phyloP scores from a whole-genome alignment of 2,797 vertebrate species.

The Mareca strepera region DNA sequence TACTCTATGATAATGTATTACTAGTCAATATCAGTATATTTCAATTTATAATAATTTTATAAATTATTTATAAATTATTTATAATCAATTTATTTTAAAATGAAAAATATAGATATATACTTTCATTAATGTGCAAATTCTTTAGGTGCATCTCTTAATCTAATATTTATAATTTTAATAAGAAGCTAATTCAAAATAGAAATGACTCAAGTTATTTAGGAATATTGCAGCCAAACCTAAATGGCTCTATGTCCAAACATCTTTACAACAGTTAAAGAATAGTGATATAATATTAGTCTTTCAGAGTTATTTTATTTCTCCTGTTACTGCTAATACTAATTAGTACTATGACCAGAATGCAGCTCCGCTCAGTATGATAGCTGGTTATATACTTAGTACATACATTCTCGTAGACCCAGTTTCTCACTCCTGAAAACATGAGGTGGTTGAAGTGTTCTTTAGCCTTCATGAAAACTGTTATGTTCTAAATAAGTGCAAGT shows the following conservation, averaged over 20 bases:
- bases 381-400: neutral
- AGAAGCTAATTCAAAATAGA: neutral
- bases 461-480: neutral
- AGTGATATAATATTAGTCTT: neutral
- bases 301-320: neutral
- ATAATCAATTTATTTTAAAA: neutral
- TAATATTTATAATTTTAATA: neutral
- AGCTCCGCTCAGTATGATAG: neutral
- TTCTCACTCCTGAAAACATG: neutral
- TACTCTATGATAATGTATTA: neutral
- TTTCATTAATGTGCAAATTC: neutral
- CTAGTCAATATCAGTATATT: neutral
- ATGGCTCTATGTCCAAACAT: neutral
- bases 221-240: neutral
- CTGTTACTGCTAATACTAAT: neutral
- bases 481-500: neutral
- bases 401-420: neutral
- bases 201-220: neutral
- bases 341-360: neutral
- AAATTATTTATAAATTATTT: too few species aligned
- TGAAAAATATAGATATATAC: neutral
- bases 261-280: neutral
- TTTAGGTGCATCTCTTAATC: neutral
- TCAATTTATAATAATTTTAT: too few species aligned
- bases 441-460: neutral